Base-by-base conservation (phyloP, 2,888 invertebrate species). In the Platycheirus rosarum region DNA sequence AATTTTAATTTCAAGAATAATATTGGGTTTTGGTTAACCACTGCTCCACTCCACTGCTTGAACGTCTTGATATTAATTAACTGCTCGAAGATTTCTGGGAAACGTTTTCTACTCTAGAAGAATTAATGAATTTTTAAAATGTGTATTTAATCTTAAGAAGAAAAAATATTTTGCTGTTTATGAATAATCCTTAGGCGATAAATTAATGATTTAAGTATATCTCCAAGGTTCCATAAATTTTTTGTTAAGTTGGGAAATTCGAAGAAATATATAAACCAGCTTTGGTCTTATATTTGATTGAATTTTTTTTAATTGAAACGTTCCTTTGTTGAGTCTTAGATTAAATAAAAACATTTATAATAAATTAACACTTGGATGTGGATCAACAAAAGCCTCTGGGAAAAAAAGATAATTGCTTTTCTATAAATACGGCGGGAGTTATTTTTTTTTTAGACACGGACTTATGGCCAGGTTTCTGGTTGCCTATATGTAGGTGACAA, bases 1-100 rank as follows among this genome's bases (percentile, higher is more conserved):
- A 44, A 65, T 80, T 75, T 74, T 69, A 75, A 79, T 69, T 79
- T 63, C n/a, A 42, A 48, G 42, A 75, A 69, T 79, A 68, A 68
- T 74, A 74, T 63, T 57, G 69, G 49, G 65, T 77, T 46, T 79
- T 75, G 75, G 57, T 37, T 75, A 69, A 69, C 69, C 75, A 80
- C 73, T 73, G 63, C 23, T 13, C 40, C 16, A 18, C 5, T 35
- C 8, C 14, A 42, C 11, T 16, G 18, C 13, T 1, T 35, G 53
- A n/a, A n/a, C 53, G 68, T 73, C 42, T 42, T 68, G 18, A 60
- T 44, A 40, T 35, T 78, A 78, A 78, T 78, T 74, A 74, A 68
- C 68, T 68, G 48, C 53, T 48, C 7, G 62, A 16, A 26, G 51
- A 9, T 32, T 29, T 65, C 18, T 11, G 16, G 29, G 11, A 40